Conservation (phyloP, 2,888 invertebrate genomes). For the Xanthia icteritia region DNA sequence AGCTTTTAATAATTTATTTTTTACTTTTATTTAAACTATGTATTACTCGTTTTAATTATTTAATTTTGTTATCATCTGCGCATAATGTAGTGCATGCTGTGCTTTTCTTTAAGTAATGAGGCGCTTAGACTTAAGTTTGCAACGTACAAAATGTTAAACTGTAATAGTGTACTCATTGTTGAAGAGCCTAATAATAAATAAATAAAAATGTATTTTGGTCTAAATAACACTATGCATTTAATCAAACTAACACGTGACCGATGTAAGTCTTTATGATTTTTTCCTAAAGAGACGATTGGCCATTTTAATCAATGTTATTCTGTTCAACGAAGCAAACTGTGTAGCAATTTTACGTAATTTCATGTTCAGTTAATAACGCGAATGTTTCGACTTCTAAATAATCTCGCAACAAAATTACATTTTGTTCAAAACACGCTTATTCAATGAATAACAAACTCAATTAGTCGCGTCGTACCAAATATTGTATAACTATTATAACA, state of each 20-base stretch:
- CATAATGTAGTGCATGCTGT: too few relatives aligned
- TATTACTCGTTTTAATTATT: too few relatives aligned
- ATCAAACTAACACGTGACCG: not conserved
- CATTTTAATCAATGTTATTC: not conserved
- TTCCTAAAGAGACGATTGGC: not conserved
- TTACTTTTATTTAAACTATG: too few relatives aligned
- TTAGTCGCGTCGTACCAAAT: slow-evolving; percentile 45
- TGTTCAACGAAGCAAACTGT: not conserved
- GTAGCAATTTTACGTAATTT: slow-evolving; percentile 15
- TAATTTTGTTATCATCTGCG: too few relatives aligned
- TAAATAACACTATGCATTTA: too few relatives aligned
- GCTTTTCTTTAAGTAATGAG: too few relatives aligned
- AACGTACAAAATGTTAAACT: too few relatives aligned
- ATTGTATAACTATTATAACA: slow-evolving; percentile 56
- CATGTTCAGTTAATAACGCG: slow-evolving; percentile 33
- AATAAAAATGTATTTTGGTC: too few relatives aligned
- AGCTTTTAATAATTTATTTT: too few relatives aligned
- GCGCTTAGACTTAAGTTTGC: too few relatives aligned
- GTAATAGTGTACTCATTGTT: too few relatives aligned
- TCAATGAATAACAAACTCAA: slow-evolving; percentile 41
- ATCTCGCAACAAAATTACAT: slow-evolving; percentile 31
- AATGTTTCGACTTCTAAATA: slow-evolving; percentile 20
- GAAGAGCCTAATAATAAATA: too few relatives aligned
- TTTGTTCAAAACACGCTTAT: slow-evolving; percentile 39
- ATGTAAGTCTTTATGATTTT: not conserved